Percentiles rank a stretch among this genome's conserved stretches.
Evolutionary conservation across 2,888 invertebrate genomes (phyloP).

Genomic region (Noctua comes): DNA sequence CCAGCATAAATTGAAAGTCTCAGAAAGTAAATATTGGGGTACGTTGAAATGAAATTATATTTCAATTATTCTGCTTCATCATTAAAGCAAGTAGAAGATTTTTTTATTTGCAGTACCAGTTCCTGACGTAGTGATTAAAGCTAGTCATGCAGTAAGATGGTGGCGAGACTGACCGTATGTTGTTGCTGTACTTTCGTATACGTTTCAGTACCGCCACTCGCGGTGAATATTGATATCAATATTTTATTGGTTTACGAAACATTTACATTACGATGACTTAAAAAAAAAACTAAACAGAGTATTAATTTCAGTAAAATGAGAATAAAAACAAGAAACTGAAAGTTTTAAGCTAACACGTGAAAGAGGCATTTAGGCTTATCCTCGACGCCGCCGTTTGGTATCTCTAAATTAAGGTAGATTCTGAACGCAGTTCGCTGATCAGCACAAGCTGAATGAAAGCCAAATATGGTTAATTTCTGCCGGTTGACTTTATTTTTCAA

Average conservation of each 20-base stretch:
- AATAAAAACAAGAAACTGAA: neutral
- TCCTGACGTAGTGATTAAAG: neutral
- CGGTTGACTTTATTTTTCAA: neutral
- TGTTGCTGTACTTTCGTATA: neutral
- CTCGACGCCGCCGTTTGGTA: no score
- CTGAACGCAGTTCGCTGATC: neutral
- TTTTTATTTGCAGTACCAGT: neutral
- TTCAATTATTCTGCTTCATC: neutral
- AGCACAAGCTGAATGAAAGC: neutral
- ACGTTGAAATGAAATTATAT: conserved; percentile 40
- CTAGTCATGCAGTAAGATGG: neutral
- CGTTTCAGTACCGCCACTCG: neutral
- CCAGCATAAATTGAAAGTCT: conserved; percentile 74
- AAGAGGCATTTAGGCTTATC: neutral
- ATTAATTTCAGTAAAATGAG: neutral
- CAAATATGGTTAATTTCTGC: neutral
- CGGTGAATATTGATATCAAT: neutral
- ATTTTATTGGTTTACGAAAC: neutral
- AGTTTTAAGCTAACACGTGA: neutral
- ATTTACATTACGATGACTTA: no score
- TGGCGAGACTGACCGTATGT: neutral
- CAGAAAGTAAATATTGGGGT: conserved; percentile 84
- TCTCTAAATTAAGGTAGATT: neutral
- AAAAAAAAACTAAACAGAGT: neutral
- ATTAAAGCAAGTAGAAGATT: neutral